Evolutionary conservation across 2,113 vertebrate genomes (phyloP), one percentile per base, ranked within the genome.

Genomic region (Coregonus clupeaformis): DNA sequence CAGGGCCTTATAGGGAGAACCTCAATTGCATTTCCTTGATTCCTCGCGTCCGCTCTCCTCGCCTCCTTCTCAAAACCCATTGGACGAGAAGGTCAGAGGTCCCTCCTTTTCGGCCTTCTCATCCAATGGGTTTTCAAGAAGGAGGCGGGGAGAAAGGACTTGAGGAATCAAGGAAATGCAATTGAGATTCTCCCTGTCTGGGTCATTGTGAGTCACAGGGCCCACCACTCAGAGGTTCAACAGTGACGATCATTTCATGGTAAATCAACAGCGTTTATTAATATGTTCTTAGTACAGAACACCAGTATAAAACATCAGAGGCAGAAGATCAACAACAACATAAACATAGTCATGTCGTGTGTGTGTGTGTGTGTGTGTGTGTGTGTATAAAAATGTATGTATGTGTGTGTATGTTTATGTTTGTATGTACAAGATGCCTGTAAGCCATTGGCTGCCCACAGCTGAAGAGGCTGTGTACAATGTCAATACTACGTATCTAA

Each of bases 221-320:
- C 13, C 30, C 30, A 32, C 30, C 30, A 32, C 30, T 32, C 30
- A 32, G 30, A 32, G 5, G 30, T 6, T 6, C 1, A 20, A 81
- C 77, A 81, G 79, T 86, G 78, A 78, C 81, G 87, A 74, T 78
- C 76, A 74, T 89, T 91, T 89, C 86, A 86, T 92, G 75, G 76
- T 81, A 85, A 80, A 81, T 85, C 75, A 82, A 81, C 70, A 57
- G 77, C 3, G 76, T 88, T 88, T 89, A 87, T 42, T 42, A 11
- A 42, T 80, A 85, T 73, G 77, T 71, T 80, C 82, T 86, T 91
- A 89, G 81, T 87, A 90, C 78, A 91, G 65, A 52, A 52, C 3
- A 30, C 74, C 1, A 78, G 59, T 84, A 80, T 81, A 84, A 84
- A 78, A 77, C 71, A 69, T 4, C 45, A 30, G 63, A 30, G 69